Evolutionary conservation across 2,797 vertebrate genomes (phyloP), one percentile per base, ranked within the genome.

Genomic region (Hypotaenidia philippensis): DNA sequence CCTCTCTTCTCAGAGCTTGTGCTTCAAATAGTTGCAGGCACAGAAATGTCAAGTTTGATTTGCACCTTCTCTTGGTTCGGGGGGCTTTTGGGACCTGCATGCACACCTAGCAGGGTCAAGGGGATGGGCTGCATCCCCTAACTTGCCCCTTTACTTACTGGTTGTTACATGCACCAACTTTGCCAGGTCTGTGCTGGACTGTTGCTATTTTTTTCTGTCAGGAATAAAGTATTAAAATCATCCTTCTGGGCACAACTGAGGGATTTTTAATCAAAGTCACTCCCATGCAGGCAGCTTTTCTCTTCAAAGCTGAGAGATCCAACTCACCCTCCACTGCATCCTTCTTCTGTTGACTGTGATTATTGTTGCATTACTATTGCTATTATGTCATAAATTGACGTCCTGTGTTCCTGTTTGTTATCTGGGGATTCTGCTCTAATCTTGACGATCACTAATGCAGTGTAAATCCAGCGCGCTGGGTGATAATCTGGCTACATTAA

Each of bases 401-500:
- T 94, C 74, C 90, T 94, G 79, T 94, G 89, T 85, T 94, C 92
- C 91, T 89, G 75, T 94, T 91, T 97, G 90, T 94, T 97, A 95
- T 95, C 83, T 9, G 3, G 89, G 87, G 95, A 96, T 97, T 95
- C 95, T 93, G 81, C 53, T 95, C 83, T 97, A 96, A 96, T 97
- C 95, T 96, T 91, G 92, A 80, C 32, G 52, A 93, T 91, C 21
- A 0, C 93, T 96, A 96, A 97, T 95, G 95, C 93, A 97, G 89
- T 32, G 82, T 83, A 97, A 97, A 97, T 96, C 96, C 95, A 94
- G 81, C 5, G 0, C 8, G 0, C 69, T 60, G 91, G 88, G 94
- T 95, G 94, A 96, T 96, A 97, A 97, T 97, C 96, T 96, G 83
- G 93, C 91, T 90, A 95, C 79, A 85, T 89, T 70, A 96, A 92